Evolutionary conservation across 2,113 vertebrate species (phyloP).

Genomic region (Athene noctua): DNA sequence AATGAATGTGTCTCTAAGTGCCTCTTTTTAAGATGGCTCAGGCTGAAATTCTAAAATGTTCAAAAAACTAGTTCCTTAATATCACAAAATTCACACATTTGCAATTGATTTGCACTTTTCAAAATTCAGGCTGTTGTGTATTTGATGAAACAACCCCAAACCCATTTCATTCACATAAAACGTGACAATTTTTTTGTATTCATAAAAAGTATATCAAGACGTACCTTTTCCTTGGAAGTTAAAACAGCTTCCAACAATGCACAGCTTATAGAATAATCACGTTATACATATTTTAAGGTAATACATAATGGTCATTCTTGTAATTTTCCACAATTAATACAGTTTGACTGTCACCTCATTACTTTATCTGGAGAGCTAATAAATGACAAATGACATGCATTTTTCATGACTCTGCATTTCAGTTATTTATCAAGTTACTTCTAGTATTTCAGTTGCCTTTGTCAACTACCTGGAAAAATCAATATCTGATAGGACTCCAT

Average conservation of each 20-base stretch:
- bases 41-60: neutral
- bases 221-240: neutral
- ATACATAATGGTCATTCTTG: neutral
- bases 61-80: neutral
- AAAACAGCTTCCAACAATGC: neutral
- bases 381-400: neutral
- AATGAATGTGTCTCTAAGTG: neutral
- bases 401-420: neutral
- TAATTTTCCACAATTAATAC: neutral
- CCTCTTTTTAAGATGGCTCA: neutral
- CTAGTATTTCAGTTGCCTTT: neutral
- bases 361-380: slow-evolving; percentile 5
- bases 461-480: neutral
- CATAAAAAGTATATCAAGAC: neutral
- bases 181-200: neutral
- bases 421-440: slow-evolving; percentile 31
- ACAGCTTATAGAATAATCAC: neutral
- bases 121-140: neutral
- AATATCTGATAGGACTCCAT: neutral
- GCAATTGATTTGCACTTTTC: neutral
- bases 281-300: neutral
- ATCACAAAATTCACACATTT: neutral
- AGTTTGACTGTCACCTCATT: neutral
- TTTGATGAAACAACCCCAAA: neutral
- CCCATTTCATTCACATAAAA: neutral